Evolutionary conservation across 2,113 vertebrate genomes (phyloP), one percentile per base, ranked within the genome.

Genomic region (Phaethon lepturus): DNA sequence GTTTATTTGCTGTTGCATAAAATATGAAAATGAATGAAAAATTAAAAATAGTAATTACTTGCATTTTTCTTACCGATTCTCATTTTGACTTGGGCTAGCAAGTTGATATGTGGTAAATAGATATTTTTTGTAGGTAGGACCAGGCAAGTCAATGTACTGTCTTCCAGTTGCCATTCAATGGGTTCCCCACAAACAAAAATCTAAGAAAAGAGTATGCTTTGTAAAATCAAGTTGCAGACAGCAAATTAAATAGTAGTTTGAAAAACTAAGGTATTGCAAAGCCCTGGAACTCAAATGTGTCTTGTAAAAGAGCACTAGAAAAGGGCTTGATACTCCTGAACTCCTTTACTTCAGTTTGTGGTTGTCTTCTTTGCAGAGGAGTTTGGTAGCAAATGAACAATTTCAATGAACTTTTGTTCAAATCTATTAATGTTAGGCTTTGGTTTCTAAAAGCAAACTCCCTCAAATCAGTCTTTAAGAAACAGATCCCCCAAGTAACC

Each of bases 81-180:
- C 95, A 99, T 96, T 96, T 98, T 99, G 74, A 98, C 97, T 97
- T 98, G 98, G 63, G 98, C 98, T 95, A 99, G 92, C 55, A 99
- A 86, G 78, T 96, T 97, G 60, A 99, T 90, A 67, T 99, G 98
- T 76, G 99, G 99, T 66, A 99, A 97, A 87, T 99, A 99, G 76
- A 99, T 98, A 93, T 99, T 99, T 92, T 93, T 98, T 47, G 97
- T 79, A 84, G 98, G 98, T 11, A 97, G 72, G 31, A 91, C 50
- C 29, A 96, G 86, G 87, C 88, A 96, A 69, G 97, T 91, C 90
- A 94, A 81, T 12, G 98, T 96, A 74, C 84, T 89, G 53, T 97
- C 97, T 94, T 97, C 98, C 92, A 77, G 71, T 53, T 95, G 94
- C 60, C 72, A 25, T 56, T 96, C 91, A 92, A 99, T 89, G 74